Percentiles rank a stretch among this genome's conserved stretches.
phyloP scores from a whole-genome alignment of 2,113 vertebrate genomes.

The Neogobius melanostomus region DNA sequence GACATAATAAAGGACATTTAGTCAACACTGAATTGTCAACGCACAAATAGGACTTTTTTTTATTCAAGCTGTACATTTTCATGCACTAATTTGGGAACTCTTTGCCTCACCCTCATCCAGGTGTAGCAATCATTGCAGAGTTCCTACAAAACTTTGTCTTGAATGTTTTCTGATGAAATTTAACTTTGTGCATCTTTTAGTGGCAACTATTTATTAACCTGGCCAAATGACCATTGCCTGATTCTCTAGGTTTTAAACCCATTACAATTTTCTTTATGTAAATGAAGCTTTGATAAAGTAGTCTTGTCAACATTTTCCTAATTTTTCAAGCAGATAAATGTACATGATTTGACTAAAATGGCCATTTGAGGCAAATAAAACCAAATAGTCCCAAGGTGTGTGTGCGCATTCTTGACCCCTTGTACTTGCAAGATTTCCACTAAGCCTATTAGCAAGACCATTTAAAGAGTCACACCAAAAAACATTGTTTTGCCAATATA shows the following conservation, averaged over 20 bases:
- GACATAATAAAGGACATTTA: conserved; percentile 18
- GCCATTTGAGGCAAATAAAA: conserved; percentile 53
- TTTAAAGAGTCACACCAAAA: neutral
- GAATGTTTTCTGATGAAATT: conserved; percentile 54
- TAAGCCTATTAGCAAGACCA: neutral
- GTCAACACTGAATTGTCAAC: conserved; percentile 45
- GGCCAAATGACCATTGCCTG: too few relatives aligned
- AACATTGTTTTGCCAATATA: too few relatives aligned
- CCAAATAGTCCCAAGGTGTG: neutral
- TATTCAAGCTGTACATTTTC: conserved; percentile 49
- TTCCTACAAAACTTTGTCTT: conserved; percentile 41
- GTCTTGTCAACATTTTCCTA: neutral
- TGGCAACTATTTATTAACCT: too few relatives aligned
- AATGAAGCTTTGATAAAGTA: too few relatives aligned
- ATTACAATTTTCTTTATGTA: too few relatives aligned
- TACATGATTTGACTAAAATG: conserved; percentile 31
- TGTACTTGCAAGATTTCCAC: neutral
- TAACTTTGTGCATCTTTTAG: conserved; percentile 8
- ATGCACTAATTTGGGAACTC: conserved; percentile 27
- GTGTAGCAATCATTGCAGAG: conserved; percentile 42
- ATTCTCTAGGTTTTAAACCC: too few relatives aligned
- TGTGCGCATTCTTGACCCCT: too few relatives aligned
- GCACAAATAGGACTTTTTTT: conserved; percentile 58
- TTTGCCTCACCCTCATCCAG: conserved; percentile 33
- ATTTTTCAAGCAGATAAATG: neutral